Evolutionary conservation across 2,113 vertebrate genomes (phyloP).

Genomic region (Cryptotis parvus): DNA sequence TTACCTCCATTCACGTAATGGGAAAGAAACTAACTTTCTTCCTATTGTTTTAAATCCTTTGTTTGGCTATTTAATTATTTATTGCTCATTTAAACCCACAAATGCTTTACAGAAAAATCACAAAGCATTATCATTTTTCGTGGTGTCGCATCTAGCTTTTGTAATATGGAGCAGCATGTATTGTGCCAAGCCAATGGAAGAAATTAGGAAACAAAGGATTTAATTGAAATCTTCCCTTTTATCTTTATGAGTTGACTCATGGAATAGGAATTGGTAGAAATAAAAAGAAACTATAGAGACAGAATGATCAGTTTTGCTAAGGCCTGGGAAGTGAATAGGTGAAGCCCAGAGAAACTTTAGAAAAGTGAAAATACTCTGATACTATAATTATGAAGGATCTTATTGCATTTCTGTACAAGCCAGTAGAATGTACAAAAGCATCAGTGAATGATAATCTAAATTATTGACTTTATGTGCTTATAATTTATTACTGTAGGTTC

Average conservation of each 20-base stretch:
- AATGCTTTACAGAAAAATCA: not conserved
- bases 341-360: not conserved
- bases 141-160: not conserved
- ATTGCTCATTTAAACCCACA: not conserved
- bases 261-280: not conserved
- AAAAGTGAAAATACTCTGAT: not conserved
- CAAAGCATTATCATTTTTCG: not conserved
- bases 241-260: not conserved
- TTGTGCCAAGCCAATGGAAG: not conserved
- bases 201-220: not conserved
- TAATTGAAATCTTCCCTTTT: not conserved
- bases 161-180: not conserved
- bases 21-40: not conserved
- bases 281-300: not conserved
- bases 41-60: not conserved
- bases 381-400: not conserved
- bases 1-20: not conserved
- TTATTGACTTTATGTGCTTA: not conserved
- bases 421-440: not conserved
- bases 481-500: not conserved
- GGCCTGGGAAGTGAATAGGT: not conserved
- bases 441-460: not conserved
- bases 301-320: not conserved
- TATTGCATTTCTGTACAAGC: not conserved
- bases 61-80: conserved; percentile 11